These are phyloP conservation scores for Solenopsis invicta DNA, from an alignment of 1,140 invertebrate genomes.

Conservation along the genomic window DNA sequence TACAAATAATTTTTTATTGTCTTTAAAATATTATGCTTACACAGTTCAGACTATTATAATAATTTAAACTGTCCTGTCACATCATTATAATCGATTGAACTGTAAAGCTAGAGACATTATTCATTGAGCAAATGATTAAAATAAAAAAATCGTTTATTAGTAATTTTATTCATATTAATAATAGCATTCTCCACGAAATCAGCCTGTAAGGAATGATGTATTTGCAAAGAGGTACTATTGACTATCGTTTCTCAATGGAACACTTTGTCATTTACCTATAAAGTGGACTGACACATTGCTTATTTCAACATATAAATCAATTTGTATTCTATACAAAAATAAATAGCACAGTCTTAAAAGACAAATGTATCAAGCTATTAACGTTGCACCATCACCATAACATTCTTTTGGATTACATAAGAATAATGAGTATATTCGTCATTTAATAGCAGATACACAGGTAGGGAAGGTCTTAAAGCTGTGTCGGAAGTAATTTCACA, in stretches of 20 bases:
- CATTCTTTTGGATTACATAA: conserved; percentile 70
- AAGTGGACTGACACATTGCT: conserved; percentile 65
- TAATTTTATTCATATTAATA: conserved; percentile 51
- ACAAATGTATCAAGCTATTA: conserved; percentile 81
- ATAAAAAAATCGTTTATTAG: conserved; percentile 42
- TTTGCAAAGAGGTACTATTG: conserved; percentile 70
- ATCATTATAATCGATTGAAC: conserved; percentile 46
- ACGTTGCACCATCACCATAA: conserved; percentile 81
- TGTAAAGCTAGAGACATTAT: conserved; percentile 17
- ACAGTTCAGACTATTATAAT: conserved; percentile 43
- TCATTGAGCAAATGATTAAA: conserved; percentile 60
- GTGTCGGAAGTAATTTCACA: conserved; percentile 25
- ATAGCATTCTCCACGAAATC: conserved; percentile 30
- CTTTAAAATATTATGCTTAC: conserved; percentile 65
- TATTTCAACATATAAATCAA: conserved; percentile 76
- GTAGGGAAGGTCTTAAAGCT: conserved; percentile 23
- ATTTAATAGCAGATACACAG: conserved; percentile 31
- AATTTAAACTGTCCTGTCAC: conserved; percentile 23
- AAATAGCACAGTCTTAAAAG: conserved; percentile 83
- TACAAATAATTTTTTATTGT: conserved; percentile 74
- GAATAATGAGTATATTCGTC: conserved; percentile 69
- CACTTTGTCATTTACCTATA: conserved; percentile 63
- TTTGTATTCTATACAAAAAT: conserved; percentile 84
- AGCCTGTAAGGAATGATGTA: conserved; percentile 45
- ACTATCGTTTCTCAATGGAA: conserved; percentile 60